phyloP scores from a whole-genome alignment of 2,797 vertebrate genomes.

The Heliangelus exortis region DNA sequence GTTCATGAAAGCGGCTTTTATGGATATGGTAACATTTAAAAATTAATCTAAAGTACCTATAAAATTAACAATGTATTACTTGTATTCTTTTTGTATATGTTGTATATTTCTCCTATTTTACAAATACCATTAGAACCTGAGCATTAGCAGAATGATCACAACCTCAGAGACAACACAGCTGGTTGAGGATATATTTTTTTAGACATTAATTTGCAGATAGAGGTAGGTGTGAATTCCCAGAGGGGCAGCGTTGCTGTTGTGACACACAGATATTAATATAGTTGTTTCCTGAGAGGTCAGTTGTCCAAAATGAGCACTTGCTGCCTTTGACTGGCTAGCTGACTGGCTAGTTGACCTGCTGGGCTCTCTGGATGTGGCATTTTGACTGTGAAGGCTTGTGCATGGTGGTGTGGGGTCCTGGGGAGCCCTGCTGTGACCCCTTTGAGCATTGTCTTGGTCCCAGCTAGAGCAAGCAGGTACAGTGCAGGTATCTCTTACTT shows the following conservation, averaged over 20 bases:
- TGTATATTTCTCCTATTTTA: fast-evolving
- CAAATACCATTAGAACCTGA: fast-evolving
- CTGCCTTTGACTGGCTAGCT: background rate
- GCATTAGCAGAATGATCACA: fast-evolving
- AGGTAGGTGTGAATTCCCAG: fast-evolving
- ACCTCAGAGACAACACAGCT: background rate
- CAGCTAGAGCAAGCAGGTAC: background rate
- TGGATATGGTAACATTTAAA: background rate
- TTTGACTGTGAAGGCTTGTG: background rate
- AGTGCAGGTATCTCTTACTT: background rate
- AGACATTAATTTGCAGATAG: fast-evolving
- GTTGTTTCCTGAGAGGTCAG: background rate
- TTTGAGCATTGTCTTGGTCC: background rate
- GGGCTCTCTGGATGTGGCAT: fast-evolving
- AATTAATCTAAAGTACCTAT: background rate
- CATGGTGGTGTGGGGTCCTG: fast-evolving
- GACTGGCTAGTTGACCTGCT: background rate
- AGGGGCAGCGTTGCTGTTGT: background rate
- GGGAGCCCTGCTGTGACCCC: background rate
- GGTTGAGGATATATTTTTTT: background rate
- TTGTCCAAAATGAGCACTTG: background rate
- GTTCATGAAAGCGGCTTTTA: background rate
- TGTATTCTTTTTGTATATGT: background rate
- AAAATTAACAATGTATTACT: background rate
- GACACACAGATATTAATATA: fast-evolving